phyloP scores from a whole-genome alignment of 2,797 vertebrate genomes.

The Manis pentadactyla region DNA sequence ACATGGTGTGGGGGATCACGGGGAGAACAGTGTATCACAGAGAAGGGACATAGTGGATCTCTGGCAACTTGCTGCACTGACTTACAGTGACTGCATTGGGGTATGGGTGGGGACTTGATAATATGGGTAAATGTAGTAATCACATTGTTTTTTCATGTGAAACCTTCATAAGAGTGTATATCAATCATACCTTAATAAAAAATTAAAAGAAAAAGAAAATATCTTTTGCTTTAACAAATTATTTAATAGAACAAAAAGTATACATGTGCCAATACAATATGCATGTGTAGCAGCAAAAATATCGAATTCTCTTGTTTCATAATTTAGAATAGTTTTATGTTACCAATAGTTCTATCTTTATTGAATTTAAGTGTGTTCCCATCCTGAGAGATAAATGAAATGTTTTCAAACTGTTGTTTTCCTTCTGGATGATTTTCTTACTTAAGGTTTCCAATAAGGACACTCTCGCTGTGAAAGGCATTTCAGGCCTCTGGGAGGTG shows the following conservation, averaged over 20 bases:
- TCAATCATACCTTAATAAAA: no score
- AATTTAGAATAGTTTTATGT: background rate
- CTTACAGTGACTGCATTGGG: no score
- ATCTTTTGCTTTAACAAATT: slow-evolving; percentile 2
- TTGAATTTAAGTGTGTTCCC: background rate
- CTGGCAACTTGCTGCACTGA: no score
- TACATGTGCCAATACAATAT: background rate
- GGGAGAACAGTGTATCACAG: no score
- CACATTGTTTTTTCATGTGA: background rate
- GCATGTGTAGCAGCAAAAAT: background rate
- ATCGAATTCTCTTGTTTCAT: background rate
- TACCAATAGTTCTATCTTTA: background rate
- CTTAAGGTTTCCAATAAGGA: background rate
- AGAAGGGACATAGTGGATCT: no score
- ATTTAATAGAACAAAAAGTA: background rate
- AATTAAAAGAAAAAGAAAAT: background rate
- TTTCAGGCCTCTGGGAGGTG: background rate
- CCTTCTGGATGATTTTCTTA: background rate
- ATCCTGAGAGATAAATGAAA: background rate
- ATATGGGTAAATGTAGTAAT: no score
- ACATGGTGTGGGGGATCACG: no score
- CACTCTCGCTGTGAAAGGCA: background rate
- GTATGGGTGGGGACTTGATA: no score
- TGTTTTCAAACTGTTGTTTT: background rate
- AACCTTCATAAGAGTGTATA: no score